Conservation (phyloP, 2,888 invertebrate species). For the Dasysyrphus albostriatus region DNA sequence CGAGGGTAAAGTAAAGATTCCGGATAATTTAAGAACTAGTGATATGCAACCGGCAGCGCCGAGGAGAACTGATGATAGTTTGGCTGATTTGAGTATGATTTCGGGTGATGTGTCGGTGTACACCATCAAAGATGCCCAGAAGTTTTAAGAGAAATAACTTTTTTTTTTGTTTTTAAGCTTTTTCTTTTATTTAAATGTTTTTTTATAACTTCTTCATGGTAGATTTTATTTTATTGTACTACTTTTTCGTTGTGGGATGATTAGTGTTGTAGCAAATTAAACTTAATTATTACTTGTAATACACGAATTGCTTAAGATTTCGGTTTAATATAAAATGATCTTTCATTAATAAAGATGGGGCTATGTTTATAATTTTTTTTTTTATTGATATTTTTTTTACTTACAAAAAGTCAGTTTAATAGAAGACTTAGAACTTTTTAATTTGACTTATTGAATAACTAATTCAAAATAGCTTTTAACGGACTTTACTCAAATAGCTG, state of each 20-base stretch:
- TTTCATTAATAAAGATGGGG: neutral
- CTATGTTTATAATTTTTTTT: neutral
- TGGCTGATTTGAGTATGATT: conserved; percentile 82
- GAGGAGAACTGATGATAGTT: conserved; percentile 78
- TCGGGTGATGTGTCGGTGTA: conserved; percentile 84
- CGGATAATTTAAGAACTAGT: conserved; percentile 42
- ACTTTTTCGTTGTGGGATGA: neutral
- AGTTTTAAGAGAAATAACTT: conserved; percentile 77
- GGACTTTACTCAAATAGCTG: no score
- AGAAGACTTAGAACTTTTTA: no score
- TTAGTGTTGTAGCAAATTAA: conserved; percentile 7
- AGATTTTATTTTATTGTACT: neutral
- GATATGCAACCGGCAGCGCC: conserved; percentile 54
- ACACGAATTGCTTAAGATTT: neutral
- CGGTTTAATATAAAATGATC: neutral
- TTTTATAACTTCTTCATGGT: neutral
- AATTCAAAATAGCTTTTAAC: no score
- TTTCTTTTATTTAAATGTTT: neutral
- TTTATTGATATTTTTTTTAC: neutral
- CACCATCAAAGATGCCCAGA: conserved; percentile 83
- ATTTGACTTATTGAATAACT: no score
- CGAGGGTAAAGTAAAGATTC: conserved; percentile 82
- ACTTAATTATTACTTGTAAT: neutral
- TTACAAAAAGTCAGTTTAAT: no score
- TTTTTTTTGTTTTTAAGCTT: neutral